Base-by-base conservation (phyloP, 2,113 vertebrate species). In the Odocoileus hemionus region DNA sequence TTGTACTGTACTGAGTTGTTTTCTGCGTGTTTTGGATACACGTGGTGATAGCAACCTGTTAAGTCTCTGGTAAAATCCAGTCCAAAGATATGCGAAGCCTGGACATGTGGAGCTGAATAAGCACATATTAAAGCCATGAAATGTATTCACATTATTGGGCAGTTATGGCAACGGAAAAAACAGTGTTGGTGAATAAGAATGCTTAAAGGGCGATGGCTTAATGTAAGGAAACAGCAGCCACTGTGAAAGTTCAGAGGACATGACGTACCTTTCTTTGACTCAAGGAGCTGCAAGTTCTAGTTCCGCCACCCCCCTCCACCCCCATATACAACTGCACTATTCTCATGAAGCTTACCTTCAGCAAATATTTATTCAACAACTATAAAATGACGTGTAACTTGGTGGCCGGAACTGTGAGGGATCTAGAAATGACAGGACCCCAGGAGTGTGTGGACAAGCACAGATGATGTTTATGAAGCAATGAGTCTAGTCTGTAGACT, bases 1-100 rank as follows among this genome's bases (percentile, higher is more conserved):
- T 91, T 97, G 87, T 50, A 76, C 54, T 47, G 39, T 10, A 36
- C 80, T 78, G 43, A 94, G 45, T 61, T 80, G 94, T 85, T 92
- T 82, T 88, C 78, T 79, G 43, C 33, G 43, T 94, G 96, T 96
- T 97, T 96, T 96, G 96, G 92, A 88, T 94, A 97, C 50, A 1
- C 23, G 61, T 16, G 21, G 33, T 11, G 76, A 92, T 83, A 91
- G 96, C 97, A 95, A 97, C 94, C 57, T 89, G n/a, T 43, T 39
- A 43, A 45, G 64, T 55, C 52, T 82, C 57, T 88, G 93, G 82
- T 80, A 43, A 96, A 97, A 47, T 58, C 74, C 85, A 87, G 36
- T 76, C 7, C n/a, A 61, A 86, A 28, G 13, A 82, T 28, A 67
- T 9, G 58, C 23, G 94, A 98, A 50, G 92, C 64, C 94, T 60